phyloP scores from a whole-genome alignment of 64 coral and sea anemone species.

The Dendrophyllia cribrosa region DNA sequence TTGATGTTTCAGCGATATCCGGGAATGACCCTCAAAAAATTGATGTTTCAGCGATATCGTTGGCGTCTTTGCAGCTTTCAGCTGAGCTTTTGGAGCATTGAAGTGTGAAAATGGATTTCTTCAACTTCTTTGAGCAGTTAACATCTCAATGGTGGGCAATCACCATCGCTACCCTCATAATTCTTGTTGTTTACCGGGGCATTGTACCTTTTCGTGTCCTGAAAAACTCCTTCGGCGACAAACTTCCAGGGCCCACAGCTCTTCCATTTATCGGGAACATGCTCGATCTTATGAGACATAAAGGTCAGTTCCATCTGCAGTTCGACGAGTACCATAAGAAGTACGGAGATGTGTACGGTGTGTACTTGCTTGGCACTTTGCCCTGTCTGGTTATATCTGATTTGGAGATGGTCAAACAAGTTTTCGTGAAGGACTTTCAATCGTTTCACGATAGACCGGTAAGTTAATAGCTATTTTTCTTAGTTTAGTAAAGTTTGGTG shows the following conservation, averaged over 20 bases:
- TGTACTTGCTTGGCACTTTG: background rate
- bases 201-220: conserved; percentile 13
- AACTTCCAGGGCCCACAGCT: conserved; percentile 17
- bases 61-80: too few relatives aligned
- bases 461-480: background rate
- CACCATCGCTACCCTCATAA: background rate
- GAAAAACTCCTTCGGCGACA: conserved; percentile 5
- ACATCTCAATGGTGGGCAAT: background rate
- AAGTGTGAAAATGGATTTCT: background rate
- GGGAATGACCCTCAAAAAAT: too few relatives aligned
- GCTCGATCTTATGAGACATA: conserved; percentile 9
- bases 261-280: conserved; percentile 47
- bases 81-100: too few relatives aligned
- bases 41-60: too few relatives aligned
- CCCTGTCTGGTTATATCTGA: conserved; percentile 10
- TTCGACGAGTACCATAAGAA: conserved; percentile 59
- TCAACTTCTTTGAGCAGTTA: background rate
- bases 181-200: background rate
- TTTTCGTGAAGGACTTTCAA: conserved; percentile 23
- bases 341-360: conserved; percentile 29
- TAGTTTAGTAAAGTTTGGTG: too few relatives aligned
- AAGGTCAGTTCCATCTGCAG: conserved; percentile 15
- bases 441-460: conserved; percentile 41
- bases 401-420: conserved; percentile 34
- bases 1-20: too few relatives aligned